A percentile compares a stretch with the other conserved stretches of the same genome.
Evolutionary conservation across 1,140 invertebrate genomes (phyloP).

Genomic region (Agraylea sexmaculata): DNA sequence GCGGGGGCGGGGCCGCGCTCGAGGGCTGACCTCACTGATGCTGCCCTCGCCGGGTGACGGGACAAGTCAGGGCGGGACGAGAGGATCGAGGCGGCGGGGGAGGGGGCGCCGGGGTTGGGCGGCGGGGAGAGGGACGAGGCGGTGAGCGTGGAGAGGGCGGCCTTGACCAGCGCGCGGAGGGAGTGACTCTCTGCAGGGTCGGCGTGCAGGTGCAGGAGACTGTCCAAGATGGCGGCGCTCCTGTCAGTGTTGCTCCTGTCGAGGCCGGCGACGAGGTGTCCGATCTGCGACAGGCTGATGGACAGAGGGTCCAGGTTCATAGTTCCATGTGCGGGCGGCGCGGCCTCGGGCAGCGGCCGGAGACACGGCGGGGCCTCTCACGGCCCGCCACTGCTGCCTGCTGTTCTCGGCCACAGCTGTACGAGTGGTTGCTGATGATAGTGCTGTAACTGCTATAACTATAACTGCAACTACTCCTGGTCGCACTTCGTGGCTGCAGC

Average conservation of each 20-base stretch:
- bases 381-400: too few relatives aligned
- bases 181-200: slow-evolving; percentile 24
- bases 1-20: slow-evolving; percentile 32
- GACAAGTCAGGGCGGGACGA: neutral
- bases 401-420: too few relatives aligned
- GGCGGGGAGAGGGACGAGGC: slow-evolving; percentile 27
- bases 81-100: slow-evolving; percentile 20
- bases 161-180: slow-evolving; percentile 52
- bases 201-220: slow-evolving; percentile 27
- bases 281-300: slow-evolving; percentile 95
- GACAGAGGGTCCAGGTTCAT: slow-evolving; percentile 97
- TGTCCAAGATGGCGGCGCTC: slow-evolving; percentile 44
- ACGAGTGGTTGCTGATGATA: too few relatives aligned
- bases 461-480: too few relatives aligned
- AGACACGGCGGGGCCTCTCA: too few relatives aligned
- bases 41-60: slow-evolving; percentile 3
- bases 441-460: too few relatives aligned
- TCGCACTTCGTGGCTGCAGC: too few relatives aligned
- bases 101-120: slow-evolving; percentile 26
- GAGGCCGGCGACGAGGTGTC: slow-evolving; percentile 90
- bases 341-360: slow-evolving; percentile 49
- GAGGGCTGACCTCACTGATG: slow-evolving; percentile 18
- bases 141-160: slow-evolving; percentile 22
- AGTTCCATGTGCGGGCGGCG: slow-evolving; percentile 79
- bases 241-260: slow-evolving; percentile 77